Percentiles rank a stretch among this genome's conserved stretches.
phyloP scores from a whole-genome alignment of 2,888 invertebrate genomes.

The Pemphredon lugubris region DNA sequence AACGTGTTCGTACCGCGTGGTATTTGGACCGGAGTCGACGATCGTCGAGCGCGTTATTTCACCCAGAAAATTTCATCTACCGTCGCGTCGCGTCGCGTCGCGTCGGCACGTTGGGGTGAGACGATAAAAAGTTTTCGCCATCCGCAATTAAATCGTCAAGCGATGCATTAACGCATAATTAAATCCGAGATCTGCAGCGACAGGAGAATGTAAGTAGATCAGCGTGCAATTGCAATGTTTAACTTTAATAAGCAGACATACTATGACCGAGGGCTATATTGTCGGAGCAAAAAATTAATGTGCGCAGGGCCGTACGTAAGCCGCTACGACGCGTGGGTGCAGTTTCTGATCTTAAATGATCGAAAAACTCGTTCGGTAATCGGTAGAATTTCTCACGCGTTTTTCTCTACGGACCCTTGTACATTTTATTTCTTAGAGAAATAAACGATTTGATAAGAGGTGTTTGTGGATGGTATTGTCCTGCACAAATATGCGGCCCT shows the following conservation, averaged over 20 bases:
- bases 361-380: too few relatives aligned
- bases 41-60: background rate
- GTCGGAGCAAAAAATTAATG: slow-evolving; percentile 1
- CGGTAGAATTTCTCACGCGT: too few relatives aligned
- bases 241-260: slow-evolving; percentile 43
- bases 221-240: slow-evolving; percentile 53
- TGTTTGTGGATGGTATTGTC: too few relatives aligned
- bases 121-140: slow-evolving; percentile 34
- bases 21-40: background rate
- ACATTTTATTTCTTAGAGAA: too few relatives aligned
- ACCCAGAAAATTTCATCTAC: background rate
- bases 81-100: too few relatives aligned
- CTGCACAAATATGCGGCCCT: too few relatives aligned
- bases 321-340: too few relatives aligned
- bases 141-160: slow-evolving; percentile 49
- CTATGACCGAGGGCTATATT: background rate
- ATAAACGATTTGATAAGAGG: too few relatives aligned
- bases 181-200: slow-evolving; percentile 36
- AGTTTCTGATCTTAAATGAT: too few relatives aligned
- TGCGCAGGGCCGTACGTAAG: slow-evolving; percentile 1
- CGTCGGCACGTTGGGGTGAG: slow-evolving; percentile 40
- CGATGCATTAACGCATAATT: slow-evolving; percentile 48
- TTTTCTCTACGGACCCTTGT: too few relatives aligned
- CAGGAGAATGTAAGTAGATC: slow-evolving; percentile 49
- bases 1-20: background rate